Conservation (phyloP, 2,888 invertebrate species). For the Lysandra coridon region DNA sequence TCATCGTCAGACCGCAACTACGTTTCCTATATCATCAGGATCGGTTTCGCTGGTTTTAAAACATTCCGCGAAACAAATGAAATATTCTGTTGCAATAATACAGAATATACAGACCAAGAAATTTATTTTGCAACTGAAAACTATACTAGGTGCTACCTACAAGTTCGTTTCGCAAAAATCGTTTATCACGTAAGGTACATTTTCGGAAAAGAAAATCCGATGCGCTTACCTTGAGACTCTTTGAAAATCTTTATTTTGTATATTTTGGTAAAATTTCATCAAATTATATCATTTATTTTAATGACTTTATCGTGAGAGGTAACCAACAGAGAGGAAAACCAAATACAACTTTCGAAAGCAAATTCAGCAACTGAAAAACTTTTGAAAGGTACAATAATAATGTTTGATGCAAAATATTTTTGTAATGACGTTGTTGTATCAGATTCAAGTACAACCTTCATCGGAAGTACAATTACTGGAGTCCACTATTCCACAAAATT, state of each 20-base stretch:
- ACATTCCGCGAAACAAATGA: conserved; percentile 3
- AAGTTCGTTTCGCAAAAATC: no score
- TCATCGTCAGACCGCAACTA: conserved; percentile 36
- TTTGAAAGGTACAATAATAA: no score
- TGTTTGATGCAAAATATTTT: no score
- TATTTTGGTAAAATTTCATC: background rate
- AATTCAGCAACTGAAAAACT: no score
- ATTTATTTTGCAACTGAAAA: background rate
- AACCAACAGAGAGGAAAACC: background rate
- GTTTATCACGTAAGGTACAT: no score
- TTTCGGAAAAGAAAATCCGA: no score
- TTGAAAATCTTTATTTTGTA: background rate
- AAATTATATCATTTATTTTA: background rate
- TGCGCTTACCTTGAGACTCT: background rate
- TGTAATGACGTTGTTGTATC: no score
- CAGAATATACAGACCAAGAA: background rate
- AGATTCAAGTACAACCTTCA: no score
- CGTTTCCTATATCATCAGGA: conserved; percentile 36
- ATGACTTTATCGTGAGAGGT: background rate
- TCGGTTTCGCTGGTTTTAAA: conserved; percentile 45
- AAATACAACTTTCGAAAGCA: no score
- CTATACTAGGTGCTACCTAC: no score
- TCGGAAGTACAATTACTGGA: no score
- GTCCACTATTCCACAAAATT: no score
- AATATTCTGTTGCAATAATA: background rate